Conservation (phyloP, 64 coral and sea anemone species). For the Pachyseris speciosa region DNA sequence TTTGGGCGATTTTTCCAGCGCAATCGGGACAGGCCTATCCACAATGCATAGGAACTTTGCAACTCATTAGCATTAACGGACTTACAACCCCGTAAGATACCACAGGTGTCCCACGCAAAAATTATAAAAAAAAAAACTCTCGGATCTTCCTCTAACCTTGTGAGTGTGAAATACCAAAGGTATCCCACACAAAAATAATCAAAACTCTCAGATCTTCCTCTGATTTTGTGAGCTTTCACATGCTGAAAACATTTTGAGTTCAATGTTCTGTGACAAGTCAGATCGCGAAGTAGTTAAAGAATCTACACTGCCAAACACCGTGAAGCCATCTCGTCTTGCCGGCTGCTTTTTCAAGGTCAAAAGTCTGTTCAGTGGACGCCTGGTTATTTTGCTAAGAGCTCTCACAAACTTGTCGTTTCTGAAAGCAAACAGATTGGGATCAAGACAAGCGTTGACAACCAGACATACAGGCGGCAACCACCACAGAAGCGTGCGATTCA, state of each 20-base stretch:
- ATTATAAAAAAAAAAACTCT: too few species aligned
- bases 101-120: too few species aligned
- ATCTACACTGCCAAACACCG: not conserved
- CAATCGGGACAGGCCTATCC: too few species aligned
- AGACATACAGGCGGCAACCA: conserved; percentile 51
- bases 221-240: not conserved
- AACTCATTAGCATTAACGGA: too few species aligned
- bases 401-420: conserved; percentile 22
- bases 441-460: conserved; percentile 48
- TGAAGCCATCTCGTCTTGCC: not conserved
- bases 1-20: too few species aligned
- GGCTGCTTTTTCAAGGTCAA: not conserved
- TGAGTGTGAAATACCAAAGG: too few species aligned
- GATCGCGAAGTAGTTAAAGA: not conserved
- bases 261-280: not conserved
- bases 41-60: too few species aligned
- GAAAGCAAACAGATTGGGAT: conserved; percentile 52
- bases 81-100: too few species aligned
- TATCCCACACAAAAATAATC: too few species aligned
- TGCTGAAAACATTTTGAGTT: not conserved
- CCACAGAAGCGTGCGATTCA: conserved; percentile 5
- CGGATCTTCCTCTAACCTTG: too few species aligned
- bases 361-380: not conserved
- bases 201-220: too few species aligned
- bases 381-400: not conserved